phyloP scores from a whole-genome alignment of 2,888 invertebrate genomes.

The Acanthosepion pharaonis region DNA sequence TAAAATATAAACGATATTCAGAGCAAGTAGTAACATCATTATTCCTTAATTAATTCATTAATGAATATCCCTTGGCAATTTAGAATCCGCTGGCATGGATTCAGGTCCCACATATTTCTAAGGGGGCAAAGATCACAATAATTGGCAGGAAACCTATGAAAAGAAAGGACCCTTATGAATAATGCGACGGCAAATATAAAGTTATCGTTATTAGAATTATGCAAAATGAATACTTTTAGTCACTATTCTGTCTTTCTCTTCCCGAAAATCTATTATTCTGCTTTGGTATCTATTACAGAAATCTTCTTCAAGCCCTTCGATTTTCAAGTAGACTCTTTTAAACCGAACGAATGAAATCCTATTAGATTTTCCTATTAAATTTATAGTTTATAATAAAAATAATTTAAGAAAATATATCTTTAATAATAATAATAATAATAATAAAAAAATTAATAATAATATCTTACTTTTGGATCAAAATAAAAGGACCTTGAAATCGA shows the following conservation, averaged over 20 bases:
- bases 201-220: not conserved
- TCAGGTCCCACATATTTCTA: not conserved
- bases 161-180: not conserved
- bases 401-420: too few relatives aligned
- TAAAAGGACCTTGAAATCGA: too few relatives aligned
- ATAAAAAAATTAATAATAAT: too few relatives aligned
- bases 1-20: not conserved
- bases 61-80: not conserved
- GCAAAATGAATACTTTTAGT: not conserved
- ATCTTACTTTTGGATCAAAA: too few relatives aligned
- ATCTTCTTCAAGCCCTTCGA: too few relatives aligned
- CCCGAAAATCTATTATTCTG: too few relatives aligned
- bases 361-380: too few relatives aligned
- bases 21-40: not conserved
- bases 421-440: too few relatives aligned
- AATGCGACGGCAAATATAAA: not conserved
- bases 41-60: not conserved
- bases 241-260: not conserved
- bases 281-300: too few relatives aligned
- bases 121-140: not conserved
- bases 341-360: too few relatives aligned
- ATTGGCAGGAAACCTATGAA: not conserved
- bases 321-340: too few relatives aligned
- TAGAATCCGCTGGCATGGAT: not conserved
- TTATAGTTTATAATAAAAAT: too few relatives aligned